Conservation (phyloP, 1,140 invertebrate species). For the Drosophila obscura region DNA sequence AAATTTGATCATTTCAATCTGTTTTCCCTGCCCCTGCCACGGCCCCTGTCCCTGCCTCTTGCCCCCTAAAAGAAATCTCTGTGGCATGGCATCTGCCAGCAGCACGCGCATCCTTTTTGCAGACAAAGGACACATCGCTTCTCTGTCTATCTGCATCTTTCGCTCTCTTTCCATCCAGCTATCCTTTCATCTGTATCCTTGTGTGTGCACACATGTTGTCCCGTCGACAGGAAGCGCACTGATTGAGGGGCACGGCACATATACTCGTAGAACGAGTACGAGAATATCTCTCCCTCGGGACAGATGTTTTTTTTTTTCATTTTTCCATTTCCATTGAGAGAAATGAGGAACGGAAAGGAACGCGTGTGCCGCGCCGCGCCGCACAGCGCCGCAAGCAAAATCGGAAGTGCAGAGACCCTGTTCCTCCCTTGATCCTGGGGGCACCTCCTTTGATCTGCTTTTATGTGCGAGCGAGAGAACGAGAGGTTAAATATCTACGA, state of each 20-base stretch:
- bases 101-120: conserved; percentile 74
- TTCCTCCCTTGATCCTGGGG: neutral
- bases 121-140: conserved; percentile 36
- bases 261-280: too few relatives aligned
- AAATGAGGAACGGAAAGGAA: conserved; percentile 15
- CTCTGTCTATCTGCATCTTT: conserved; percentile 9
- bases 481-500: conserved; percentile 51
- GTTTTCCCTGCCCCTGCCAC: conserved; percentile 21
- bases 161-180: conserved; percentile 2
- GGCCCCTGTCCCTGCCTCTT: too few relatives aligned
- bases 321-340: conserved; percentile 11
- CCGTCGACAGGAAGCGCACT: conserved; percentile 72
- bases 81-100: conserved; percentile 58
- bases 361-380: conserved; percentile 57
- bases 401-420: conserved; percentile 57
- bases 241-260: conserved; percentile 65
- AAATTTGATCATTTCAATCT: conserved; percentile 65
- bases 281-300: conserved; percentile 54
- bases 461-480: too few relatives aligned
- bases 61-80: neutral
- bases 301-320: conserved; percentile 65
- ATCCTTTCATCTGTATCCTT: conserved; percentile 12
- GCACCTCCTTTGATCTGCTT: conserved; percentile 28
- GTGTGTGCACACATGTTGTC: conserved; percentile 54
- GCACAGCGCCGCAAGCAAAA: conserved; percentile 20